phyloP scores from a whole-genome alignment of 2,888 invertebrate species.

The Dascillus cervinus region DNA sequence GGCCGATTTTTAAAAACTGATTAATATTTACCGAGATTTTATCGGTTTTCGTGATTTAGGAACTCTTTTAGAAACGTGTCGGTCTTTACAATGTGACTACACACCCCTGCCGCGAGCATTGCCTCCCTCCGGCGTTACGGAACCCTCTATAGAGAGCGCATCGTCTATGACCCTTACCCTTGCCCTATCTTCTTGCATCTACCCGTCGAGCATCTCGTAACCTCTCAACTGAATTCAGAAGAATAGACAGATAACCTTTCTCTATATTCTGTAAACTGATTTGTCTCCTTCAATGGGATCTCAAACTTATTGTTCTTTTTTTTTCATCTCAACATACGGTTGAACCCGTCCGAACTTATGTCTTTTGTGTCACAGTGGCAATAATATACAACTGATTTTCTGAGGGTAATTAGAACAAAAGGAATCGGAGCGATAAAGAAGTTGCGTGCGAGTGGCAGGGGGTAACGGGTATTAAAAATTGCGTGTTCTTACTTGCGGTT shows the following conservation, averaged over 20 bases:
- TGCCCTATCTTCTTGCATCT: constrained; percentile 24
- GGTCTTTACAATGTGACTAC: constrained; percentile 21
- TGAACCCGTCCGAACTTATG: constrained; percentile 14
- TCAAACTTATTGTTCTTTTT: constrained; percentile 20
- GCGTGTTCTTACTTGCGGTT: no score
- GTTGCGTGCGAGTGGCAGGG: no score
- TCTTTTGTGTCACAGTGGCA: constrained; percentile 14
- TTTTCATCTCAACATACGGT: constrained; percentile 16
- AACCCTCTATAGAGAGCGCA: constrained; percentile 12
- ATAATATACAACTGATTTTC: constrained; percentile 11
- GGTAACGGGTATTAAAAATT: no score
- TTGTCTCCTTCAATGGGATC: constrained; percentile 25
- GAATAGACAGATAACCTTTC: constrained; percentile 25
- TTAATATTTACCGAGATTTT: no score
- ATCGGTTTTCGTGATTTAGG: no score
- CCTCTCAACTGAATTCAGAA: constrained; percentile 22
- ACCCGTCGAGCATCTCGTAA: constrained; percentile 19
- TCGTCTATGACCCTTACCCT: constrained; percentile 22
- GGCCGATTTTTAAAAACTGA: no score
- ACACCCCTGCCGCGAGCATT: constrained; percentile 19
- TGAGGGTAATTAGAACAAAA: no score
- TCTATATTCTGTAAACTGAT: constrained; percentile 25
- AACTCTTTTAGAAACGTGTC: no score
- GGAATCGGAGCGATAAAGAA: no score
- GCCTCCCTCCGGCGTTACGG: constrained; percentile 13